Evolutionary conservation across 1,140 invertebrate genomes (phyloP), one percentile per base, ranked within the genome.

Genomic region (Cheumatopsyche charites): DNA sequence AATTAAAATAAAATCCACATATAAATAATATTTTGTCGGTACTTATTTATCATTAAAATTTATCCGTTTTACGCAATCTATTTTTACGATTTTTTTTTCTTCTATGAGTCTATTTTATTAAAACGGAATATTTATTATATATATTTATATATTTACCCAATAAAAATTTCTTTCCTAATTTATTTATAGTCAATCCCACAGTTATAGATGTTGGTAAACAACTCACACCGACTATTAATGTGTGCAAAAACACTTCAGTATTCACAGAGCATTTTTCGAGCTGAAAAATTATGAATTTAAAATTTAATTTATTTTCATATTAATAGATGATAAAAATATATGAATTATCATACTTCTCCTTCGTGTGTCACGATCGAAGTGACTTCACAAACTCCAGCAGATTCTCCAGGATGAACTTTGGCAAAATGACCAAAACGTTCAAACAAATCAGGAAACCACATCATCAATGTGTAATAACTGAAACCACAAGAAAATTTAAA

Each of bases 391-490:
- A 90, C 84, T n/a, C 86, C 84, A 0, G 86, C 83, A 0, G 85
- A 82, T 21, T 79, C 79, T 41, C 82, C 81, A 9, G 83, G 83
- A 79, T 86, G 80, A 25, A 82, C 75, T 1, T 79, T 77, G 43
- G 86, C 82, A 78, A 84, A 89, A 73, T 84, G 80, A 52, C 86
- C 85, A 77, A 89, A 88, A 43, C 88, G 78, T 78, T 88, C 86
- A 77, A 89, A 90, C 29, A 90, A 79, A 75, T 90, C 88, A 41
- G 88, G 88, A 79, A 90, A 88, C 89, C 89, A 90, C 79, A 90
- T 85, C 81, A 89, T 88, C 17, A 90, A 78, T 0, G 88, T 88
- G 78, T 89, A 90, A 78, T 89, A 90, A 74, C 88, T 89, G 79
- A 5, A 77, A 79, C 81, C 15, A 77, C n/a, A 63, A 55, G 76